Conservation (phyloP, 2,113 vertebrate genomes). For the Cheilinus undulatus region DNA sequence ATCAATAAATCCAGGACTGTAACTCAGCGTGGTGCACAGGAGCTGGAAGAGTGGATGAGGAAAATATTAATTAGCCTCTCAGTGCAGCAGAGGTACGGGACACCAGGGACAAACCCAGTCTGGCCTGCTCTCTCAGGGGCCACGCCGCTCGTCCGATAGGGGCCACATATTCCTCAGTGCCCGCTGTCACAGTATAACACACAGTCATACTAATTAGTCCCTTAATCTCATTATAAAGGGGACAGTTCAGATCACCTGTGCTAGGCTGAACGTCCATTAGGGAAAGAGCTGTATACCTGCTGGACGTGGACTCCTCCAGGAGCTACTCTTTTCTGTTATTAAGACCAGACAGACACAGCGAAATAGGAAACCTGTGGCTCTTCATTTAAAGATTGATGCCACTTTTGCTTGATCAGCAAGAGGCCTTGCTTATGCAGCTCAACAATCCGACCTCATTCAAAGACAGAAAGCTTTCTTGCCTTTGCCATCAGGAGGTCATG, state of each 20-base stretch:
- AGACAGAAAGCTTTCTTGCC: too few species aligned
- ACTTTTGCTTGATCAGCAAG: too few species aligned
- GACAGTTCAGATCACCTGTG: slow-evolving; percentile 75
- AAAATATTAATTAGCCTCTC: slow-evolving; percentile 71
- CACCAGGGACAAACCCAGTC: slow-evolving; percentile 60
- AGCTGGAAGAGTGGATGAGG: slow-evolving; percentile 25
- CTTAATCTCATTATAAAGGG: slow-evolving; percentile 82
- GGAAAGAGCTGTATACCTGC: slow-evolving; percentile 72
- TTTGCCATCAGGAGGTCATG: too few species aligned
- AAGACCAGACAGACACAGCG: slow-evolving; percentile 54
- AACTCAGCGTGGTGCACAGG: slow-evolving; percentile 23
- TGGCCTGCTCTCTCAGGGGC: slow-evolving; percentile 65
- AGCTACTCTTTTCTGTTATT: slow-evolving; percentile 65
- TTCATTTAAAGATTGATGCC: too few species aligned
- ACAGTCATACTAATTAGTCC: slow-evolving; percentile 81
- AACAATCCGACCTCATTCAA: too few species aligned
- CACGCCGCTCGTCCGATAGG: slow-evolving; percentile 39
- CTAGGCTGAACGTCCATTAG: slow-evolving; percentile 61
- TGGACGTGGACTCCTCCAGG: slow-evolving; percentile 64
- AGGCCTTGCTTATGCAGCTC: too few species aligned
- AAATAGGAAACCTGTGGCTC: too few species aligned
- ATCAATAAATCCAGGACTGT: slow-evolving; percentile 54
- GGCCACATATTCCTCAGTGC: slow-evolving; percentile 59
- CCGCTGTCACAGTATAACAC: slow-evolving; percentile 54
- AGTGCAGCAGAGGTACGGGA: slow-evolving; percentile 44